Conservation (phyloP, 2,888 invertebrate species). For the Meteorus colon region DNA sequence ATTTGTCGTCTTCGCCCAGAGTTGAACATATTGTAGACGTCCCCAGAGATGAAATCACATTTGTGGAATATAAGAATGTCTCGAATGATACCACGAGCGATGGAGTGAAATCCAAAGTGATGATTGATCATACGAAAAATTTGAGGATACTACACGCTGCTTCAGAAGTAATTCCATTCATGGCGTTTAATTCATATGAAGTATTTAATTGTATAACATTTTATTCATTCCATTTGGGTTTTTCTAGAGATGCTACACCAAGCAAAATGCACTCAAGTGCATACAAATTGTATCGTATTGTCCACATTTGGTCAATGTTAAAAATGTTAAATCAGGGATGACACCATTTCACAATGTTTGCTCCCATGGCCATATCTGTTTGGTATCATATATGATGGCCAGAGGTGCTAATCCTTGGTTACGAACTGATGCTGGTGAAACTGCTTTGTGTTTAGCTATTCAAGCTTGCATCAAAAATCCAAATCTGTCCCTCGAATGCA, state of each 20-base stretch:
- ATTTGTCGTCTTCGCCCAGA: background rate
- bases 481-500: constrained; percentile 41
- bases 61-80: background rate
- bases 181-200: background rate
- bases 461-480: constrained; percentile 49
- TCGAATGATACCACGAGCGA: background rate
- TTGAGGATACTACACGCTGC: constrained; percentile 40
- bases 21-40: background rate
- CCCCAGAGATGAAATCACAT: background rate
- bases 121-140: constrained; percentile 22
- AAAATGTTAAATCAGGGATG: constrained; percentile 48
- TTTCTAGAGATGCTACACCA: constrained; percentile 54
- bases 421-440: constrained; percentile 53
- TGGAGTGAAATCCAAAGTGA: background rate
- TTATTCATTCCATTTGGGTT: background rate
- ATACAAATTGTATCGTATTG: constrained; percentile 48
- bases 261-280: constrained; percentile 49
- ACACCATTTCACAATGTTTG: constrained; percentile 59
- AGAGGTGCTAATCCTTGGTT: constrained; percentile 57
- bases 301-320: constrained; percentile 54
- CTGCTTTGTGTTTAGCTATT: constrained; percentile 52
- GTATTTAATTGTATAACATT: background rate
- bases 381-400: constrained; percentile 54
- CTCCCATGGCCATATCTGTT: constrained; percentile 50
- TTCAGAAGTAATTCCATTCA: constrained; percentile 42